phyloP scores from a whole-genome alignment of 2,888 invertebrate species.

The Tetranychus piercei region DNA sequence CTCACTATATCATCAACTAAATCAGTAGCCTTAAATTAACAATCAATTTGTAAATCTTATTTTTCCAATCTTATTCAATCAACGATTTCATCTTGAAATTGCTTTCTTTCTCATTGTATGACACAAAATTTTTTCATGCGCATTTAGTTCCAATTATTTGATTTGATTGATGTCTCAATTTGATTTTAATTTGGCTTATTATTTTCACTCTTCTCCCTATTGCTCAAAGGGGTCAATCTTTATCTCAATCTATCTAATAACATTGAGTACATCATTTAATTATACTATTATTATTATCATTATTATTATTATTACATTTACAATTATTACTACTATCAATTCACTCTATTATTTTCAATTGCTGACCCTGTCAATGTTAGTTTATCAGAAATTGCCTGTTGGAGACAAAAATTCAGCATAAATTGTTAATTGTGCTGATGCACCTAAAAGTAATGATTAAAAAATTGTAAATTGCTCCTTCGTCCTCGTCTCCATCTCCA shows the following conservation, averaged over 20 bases:
- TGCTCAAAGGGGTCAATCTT: neutral
- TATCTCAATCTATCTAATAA: neutral
- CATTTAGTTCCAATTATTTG: neutral
- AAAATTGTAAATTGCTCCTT: too few species aligned
- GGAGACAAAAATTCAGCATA: neutral
- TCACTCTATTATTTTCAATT: neutral
- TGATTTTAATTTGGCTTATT: neutral
- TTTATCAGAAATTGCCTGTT: neutral
- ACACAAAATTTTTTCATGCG: too few species aligned
- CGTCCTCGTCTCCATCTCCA: too few species aligned
- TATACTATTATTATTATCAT: neutral
- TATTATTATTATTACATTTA: neutral
- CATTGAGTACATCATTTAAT: neutral
- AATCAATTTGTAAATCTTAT: too few species aligned
- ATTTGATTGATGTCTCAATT: neutral
- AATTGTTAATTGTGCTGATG: too few species aligned
- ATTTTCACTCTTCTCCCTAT: neutral
- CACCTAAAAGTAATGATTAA: too few species aligned
- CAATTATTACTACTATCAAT: too few species aligned
- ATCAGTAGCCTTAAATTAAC: too few species aligned
- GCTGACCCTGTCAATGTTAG: neutral
- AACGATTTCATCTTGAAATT: too few species aligned
- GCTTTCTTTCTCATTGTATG: too few species aligned
- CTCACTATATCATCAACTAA: too few species aligned
- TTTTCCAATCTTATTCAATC: too few species aligned